Evolutionary conservation across 2,113 vertebrate species (phyloP).

Genomic region (Daphoenositta chrysoptera): DNA sequence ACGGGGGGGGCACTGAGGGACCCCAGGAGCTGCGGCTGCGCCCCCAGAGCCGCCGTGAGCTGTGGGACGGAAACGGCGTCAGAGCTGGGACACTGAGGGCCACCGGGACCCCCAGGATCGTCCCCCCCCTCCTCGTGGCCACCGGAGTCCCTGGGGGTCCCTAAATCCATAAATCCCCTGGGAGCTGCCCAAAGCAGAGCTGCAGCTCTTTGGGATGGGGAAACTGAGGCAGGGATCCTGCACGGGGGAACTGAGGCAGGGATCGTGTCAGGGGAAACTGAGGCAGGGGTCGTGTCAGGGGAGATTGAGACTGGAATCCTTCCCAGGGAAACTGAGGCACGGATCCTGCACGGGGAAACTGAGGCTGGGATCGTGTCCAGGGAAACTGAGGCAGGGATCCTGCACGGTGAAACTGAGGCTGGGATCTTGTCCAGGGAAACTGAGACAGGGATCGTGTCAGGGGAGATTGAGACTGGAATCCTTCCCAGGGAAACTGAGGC

Average conservation of each 20-base stretch:
- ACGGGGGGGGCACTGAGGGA: conserved; percentile 88
- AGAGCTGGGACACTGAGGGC: background rate
- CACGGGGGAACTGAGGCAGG: background rate
- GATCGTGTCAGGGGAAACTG: background rate
- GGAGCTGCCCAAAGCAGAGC: background rate
- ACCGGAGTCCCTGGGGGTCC: background rate
- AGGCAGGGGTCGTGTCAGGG: no score
- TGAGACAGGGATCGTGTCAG: no score
- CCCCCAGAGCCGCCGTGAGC: conserved; percentile 89
- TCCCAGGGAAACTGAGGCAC: background rate
- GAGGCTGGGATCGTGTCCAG: background rate
- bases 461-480: no score
- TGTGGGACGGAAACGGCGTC: conserved; percentile 31
- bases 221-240: background rate
- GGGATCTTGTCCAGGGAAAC: background rate
- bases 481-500: no score
- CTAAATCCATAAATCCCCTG: background rate
- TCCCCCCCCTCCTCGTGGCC: accelerated
- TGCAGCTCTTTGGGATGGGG: background rate
- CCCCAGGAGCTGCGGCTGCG: conserved; percentile 89
- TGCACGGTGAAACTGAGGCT: no score
- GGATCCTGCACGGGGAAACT: background rate
- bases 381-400: no score
- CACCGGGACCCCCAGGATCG: background rate
- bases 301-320: no score